phyloP scores from a whole-genome alignment of 2,113 vertebrate species.

The Perca fluviatilis region DNA sequence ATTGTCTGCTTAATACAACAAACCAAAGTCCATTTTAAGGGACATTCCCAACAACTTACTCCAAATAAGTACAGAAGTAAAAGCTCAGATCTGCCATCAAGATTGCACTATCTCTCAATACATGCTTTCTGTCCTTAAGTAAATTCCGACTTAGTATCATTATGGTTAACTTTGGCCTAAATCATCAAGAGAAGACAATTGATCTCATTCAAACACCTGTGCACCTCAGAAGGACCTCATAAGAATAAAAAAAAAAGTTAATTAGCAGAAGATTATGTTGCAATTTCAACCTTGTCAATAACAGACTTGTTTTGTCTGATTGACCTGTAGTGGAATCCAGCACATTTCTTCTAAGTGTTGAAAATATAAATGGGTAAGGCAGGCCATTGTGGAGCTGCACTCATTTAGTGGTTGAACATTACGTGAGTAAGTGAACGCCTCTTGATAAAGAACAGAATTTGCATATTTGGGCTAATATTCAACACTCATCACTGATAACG shows the following conservation, averaged over 20 bases:
- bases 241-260: background rate
- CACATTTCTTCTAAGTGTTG: background rate
- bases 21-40: slow-evolving; percentile 81
- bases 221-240: background rate
- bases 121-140: background rate
- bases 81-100: slow-evolving; percentile 19
- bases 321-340: background rate
- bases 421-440: background rate
- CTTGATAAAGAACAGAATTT: slow-evolving; percentile 73
- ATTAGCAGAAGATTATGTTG: background rate
- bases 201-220: background rate
- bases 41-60: slow-evolving; percentile 63
- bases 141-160: background rate
- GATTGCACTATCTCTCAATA: slow-evolving; percentile 44
- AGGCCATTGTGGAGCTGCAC: background rate
- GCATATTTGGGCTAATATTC: slow-evolving; percentile 83
- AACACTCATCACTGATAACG: slow-evolving; percentile 76
- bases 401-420: slow-evolving; percentile 21
- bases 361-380: background rate
- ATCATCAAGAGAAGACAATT: background rate
- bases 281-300: background rate
- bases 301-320: background rate
- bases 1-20: slow-evolving; percentile 53
- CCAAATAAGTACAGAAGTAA: slow-evolving; percentile 24
- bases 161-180: slow-evolving; percentile 1